These are phyloP conservation scores for Bombyx huttoni DNA, from an alignment of 2,888 invertebrate genomes.

Conservation along the genomic window DNA sequence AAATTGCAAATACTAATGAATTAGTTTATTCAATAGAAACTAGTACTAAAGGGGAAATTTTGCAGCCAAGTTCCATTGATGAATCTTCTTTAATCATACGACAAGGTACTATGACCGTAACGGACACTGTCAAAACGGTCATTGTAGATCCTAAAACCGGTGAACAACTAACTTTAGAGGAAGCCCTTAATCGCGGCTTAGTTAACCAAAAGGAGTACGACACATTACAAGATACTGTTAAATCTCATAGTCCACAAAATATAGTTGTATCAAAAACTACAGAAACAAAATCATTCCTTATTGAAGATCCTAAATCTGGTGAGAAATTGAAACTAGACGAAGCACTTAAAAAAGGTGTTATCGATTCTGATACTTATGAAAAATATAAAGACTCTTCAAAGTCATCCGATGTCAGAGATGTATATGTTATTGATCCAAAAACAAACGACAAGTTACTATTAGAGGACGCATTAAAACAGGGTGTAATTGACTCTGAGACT, in stretches of 20 bases:
- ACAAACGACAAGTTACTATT: slow-evolving; percentile 71
- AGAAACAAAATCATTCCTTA: background rate
- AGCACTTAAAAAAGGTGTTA: slow-evolving; percentile 67
- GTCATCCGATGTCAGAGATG: background rate
- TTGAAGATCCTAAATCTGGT: slow-evolving; percentile 1
- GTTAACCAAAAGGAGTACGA: slow-evolving; percentile 1
- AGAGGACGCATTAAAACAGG: slow-evolving; percentile 73
- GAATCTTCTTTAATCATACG: background rate
- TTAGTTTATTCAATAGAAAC: slow-evolving; percentile 8
- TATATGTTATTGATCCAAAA: slow-evolving; percentile 41
- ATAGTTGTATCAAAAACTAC: background rate
- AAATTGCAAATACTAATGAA: no score
- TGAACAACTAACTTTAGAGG: slow-evolving; percentile 80
- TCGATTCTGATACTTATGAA: slow-evolving; percentile 1
- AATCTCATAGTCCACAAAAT: background rate
- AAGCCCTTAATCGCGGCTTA: background rate
- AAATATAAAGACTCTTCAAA: background rate
- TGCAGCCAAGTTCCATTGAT: background rate
- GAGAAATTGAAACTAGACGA: slow-evolving; percentile 29
- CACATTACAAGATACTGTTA: background rate
- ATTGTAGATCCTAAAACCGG: slow-evolving; percentile 85
- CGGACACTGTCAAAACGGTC: slow-evolving; percentile 44
- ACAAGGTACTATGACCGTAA: slow-evolving; percentile 6
- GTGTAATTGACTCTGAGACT: background rate
- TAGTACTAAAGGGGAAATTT: slow-evolving; percentile 9